Evolutionary conservation across 2,797 vertebrate species (phyloP), one percentile per base, ranked within the genome.

Genomic region (Gobio occitaniae): DNA sequence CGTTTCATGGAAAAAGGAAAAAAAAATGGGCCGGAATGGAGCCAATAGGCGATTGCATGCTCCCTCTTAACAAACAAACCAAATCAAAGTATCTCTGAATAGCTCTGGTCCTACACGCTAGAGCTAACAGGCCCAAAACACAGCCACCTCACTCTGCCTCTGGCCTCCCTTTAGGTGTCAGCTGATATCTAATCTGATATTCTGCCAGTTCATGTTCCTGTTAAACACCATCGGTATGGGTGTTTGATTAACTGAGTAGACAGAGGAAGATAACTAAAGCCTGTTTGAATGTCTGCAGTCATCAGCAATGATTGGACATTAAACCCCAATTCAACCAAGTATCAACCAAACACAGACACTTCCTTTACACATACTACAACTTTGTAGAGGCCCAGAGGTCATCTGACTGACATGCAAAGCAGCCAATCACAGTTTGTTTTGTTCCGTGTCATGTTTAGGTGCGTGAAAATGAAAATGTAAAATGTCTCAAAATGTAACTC

Each of bases 101-200:
- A 56, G 48, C 72, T 74, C 48, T 50, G 29, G 25, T 66, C 63
- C 29, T 11, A 68, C 65, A 68, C 0, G 3, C 48, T 54, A 29
- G 9, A 41, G 77, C 50, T 17, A 81, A 56, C 38, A n/a, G 44
- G 15, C 77, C 56, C 15, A 8, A 48, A 78, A 65, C 77, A 47
- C 38, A 71, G 68, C 38, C 54, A 44, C 44, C 15, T 36, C 61
- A 17, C 56, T 84, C 21, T 63, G 6, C 9, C 52, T 54, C 50
- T 48, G 52, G 63, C 78, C 78, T 80, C 12, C 16, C 66, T 81
- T 81, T n/a, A 81, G 36, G 48, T 52, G 65, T 54, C 32, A 81
- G 48, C 65, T 70, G 48, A 70, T 54, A 68, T 80, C 48, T 69
- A 52, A 69, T 80, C 63, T 69, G 65, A 80, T 80, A 56, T 80